Conservation (phyloP, 92 coral and sea anemone genomes). For the Metridium senile region DNA sequence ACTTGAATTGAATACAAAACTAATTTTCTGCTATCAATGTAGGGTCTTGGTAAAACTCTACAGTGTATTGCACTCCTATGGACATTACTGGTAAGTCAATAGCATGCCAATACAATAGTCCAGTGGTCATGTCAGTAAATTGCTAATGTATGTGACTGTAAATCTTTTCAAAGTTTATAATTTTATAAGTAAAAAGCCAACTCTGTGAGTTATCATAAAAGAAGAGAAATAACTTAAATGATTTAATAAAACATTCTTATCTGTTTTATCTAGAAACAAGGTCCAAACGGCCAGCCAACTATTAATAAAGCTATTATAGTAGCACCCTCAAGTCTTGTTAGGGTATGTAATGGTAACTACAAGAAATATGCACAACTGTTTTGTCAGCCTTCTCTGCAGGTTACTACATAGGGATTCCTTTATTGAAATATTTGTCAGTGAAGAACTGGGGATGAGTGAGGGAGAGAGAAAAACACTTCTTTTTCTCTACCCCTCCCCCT, state of each 20-base stretch:
- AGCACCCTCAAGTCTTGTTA: slow-evolving; percentile 95
- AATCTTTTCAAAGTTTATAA: background rate
- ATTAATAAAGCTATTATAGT: slow-evolving; percentile 90
- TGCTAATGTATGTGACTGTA: background rate
- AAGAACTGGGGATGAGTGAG: too few relatives aligned
- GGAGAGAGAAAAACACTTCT: too few relatives aligned
- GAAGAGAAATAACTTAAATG: too few relatives aligned
- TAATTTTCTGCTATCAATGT: too few relatives aligned
- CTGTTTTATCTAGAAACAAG: slow-evolving; percentile 65
- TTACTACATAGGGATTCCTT: too few relatives aligned
- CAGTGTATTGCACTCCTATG: slow-evolving; percentile 89
- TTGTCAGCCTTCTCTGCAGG: background rate
- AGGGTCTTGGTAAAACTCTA: slow-evolving; percentile 96
- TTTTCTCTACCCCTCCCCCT: too few relatives aligned
- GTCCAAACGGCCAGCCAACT: slow-evolving; percentile 84
- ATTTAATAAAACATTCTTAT: too few relatives aligned
- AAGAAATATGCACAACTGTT: background rate
- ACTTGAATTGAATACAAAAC: too few relatives aligned
- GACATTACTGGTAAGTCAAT: slow-evolving; percentile 81
- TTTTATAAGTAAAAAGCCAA: background rate
- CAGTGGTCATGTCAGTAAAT: too few relatives aligned
- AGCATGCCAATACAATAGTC: too few relatives aligned
- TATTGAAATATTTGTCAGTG: too few relatives aligned
- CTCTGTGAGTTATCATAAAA: too few relatives aligned
- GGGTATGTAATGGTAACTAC: slow-evolving; percentile 34